A percentile compares a stretch with the other conserved stretches of the same genome.
Evolutionary conservation across 2,888 invertebrate species (phyloP).

Genomic region (Erebia palarica): DNA sequence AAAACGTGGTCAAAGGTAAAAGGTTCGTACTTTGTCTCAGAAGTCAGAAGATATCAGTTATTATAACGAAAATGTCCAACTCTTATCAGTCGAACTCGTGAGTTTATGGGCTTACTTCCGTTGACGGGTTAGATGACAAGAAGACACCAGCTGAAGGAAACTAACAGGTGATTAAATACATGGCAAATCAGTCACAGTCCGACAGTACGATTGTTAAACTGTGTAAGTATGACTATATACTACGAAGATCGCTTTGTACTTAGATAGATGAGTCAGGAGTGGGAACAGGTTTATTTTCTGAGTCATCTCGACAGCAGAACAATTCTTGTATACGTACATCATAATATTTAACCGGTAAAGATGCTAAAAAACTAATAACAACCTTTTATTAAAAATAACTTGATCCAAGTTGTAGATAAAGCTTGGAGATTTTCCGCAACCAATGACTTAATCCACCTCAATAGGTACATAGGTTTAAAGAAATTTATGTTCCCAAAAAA

Average conservation of each 20-base stretch:
- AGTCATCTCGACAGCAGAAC: slow-evolving; percentile 31
- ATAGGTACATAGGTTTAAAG: no score
- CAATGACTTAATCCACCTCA: neutral
- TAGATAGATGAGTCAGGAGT: slow-evolving; percentile 33
- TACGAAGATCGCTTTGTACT: neutral
- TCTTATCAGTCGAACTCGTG: neutral
- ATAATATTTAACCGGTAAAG: neutral
- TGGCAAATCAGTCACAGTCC: neutral
- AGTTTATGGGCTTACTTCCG: neutral
- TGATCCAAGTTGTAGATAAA: neutral
- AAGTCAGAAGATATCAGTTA: no score
- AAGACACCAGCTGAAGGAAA: no score
- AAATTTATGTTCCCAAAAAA: no score
- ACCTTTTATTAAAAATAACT: neutral
- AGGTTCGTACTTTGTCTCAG: no score
- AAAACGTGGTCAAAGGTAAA: no score
- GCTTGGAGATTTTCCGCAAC: slow-evolving; percentile 1
- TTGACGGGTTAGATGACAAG: neutral
- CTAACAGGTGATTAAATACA: no score
- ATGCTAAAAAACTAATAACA: slow-evolving; percentile 1
- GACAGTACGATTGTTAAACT: neutral
- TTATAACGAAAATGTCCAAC: neutral
- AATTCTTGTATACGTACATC: slow-evolving; percentile 9
- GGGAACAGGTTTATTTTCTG: slow-evolving; percentile 34
- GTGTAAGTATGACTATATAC: neutral